phyloP scores from a whole-genome alignment of 2,888 invertebrate species.

The Melanostoma mellinum region DNA sequence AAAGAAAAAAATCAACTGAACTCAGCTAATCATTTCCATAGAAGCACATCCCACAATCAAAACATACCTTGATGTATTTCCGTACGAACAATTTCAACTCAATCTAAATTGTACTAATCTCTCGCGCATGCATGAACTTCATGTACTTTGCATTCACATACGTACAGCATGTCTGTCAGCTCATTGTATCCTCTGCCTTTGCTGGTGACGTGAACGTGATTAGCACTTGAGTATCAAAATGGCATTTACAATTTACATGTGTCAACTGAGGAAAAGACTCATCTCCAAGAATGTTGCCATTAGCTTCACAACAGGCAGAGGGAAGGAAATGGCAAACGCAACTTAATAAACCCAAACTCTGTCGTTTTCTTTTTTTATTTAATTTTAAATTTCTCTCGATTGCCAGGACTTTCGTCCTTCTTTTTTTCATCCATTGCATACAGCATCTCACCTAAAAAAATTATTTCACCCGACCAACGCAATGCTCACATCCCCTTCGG shows the following conservation, averaged over 20 bases:
- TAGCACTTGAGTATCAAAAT: conserved; percentile 44
- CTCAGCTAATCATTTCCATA: no score
- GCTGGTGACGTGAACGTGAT: conserved; percentile 5
- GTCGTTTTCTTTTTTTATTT: conserved; percentile 37
- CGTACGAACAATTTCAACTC: no score
- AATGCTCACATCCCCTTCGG: conserved; percentile 33
- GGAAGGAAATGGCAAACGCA: background rate
- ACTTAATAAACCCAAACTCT: conserved; percentile 7
- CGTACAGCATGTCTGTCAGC: no score
- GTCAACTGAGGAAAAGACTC: conserved; percentile 17
- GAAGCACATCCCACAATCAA: no score
- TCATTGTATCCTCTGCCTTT: no score
- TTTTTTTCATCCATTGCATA: background rate
- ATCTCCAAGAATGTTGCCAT: conserved; percentile 22
- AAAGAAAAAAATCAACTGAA: no score
- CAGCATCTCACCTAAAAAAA: conserved; percentile 1
- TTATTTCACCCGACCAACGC: conserved; percentile 29
- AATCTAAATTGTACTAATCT: no score
- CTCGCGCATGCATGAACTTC: no score
- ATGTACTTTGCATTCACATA: no score
- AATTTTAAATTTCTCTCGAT: conserved; percentile 26
- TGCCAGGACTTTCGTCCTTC: conserved; percentile 11
- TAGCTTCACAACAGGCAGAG: background rate
- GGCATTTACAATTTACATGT: conserved; percentile 33
- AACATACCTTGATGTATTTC: no score